Base-by-base conservation (phyloP, 2,797 vertebrate species). In the Selene dorsalis region DNA sequence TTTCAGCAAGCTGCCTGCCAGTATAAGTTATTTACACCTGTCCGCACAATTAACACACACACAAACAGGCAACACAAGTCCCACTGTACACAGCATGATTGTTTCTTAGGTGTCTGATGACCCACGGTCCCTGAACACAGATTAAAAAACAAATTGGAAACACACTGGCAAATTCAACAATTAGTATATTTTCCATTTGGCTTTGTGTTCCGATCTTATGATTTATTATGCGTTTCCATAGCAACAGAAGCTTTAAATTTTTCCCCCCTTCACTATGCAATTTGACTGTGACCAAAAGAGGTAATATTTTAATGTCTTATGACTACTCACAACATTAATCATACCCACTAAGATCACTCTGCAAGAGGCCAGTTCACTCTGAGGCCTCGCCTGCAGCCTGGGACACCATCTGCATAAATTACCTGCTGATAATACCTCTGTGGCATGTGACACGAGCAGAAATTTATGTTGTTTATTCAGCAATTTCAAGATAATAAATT, bases 391-490 rank as follows among this genome's bases (percentile, higher is more conserved):
- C 13, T 63, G 58, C 6, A 69, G 59, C 45, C 39, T 26, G n/a
- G 16, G 45, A 53, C 1, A 20, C 80, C 60, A 78, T 79, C 66
- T 38, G 69, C 35, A 84, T 79, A 84, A 87, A 78, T 83, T 30
- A 77, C 45, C 63, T 6, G 22, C 26, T 76, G 48, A 80, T 83
- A 85, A 83, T 59, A 73, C 64, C 47, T 41, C 39, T 6, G 20
- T 48, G 53, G 24, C 22, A 38, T 59, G 64, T 63, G 32, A 69
- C 58, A 30, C n/a, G 28, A 70, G 62, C 2, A 3, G 39, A 56
- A 67, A 80, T 82, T 35, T 30, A 81, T 71, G 60, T 41, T 80
- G 59, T 77, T 84, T 68, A 64, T 75, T 89, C 75, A 86, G 79
- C 84, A 66, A 77, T 69, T 69, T 62, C 53, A 13, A 72, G 22